Evolutionary conservation across 2,888 invertebrate genomes (phyloP).

Genomic region (Caenorhabditis uteleia): DNA sequence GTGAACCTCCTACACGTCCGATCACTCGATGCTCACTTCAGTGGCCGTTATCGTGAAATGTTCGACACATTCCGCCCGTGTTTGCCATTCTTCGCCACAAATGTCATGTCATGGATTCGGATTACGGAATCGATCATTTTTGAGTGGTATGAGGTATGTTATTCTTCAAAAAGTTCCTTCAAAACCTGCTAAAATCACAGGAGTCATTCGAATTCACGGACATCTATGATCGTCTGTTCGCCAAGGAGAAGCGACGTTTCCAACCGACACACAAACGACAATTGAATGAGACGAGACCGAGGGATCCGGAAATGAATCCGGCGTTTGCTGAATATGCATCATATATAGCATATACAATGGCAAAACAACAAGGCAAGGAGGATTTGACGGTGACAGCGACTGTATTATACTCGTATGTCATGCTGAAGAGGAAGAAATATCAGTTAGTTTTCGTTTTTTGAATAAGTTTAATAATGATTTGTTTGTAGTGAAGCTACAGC

Average conservation of each 20-base stretch:
- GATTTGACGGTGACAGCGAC: conserved; percentile 6
- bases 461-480: background rate
- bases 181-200: conserved; percentile 2
- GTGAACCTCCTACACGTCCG: conserved; percentile 16
- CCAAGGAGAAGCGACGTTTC: background rate
- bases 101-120: conserved; percentile 27
- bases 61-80: conserved; percentile 15
- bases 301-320: conserved; percentile 17
- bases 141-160: conserved; percentile 26
- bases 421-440: conserved; percentile 23
- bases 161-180: too few species aligned
- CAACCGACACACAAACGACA: conserved; percentile 1
- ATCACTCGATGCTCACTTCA: conserved; percentile 18
- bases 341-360: conserved; percentile 16
- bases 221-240: conserved; percentile 17
- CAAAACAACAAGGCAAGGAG: conserved; percentile 12
- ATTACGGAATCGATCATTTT: conserved; percentile 25
- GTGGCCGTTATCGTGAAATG: conserved; percentile 29
- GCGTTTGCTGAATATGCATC: conserved; percentile 20
- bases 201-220: conserved; percentile 25
- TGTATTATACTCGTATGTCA: conserved; percentile 8
- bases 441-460: conserved; percentile 15
- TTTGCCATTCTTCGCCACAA: conserved; percentile 21
- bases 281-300: conserved; percentile 1
- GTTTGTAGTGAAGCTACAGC: conserved; percentile 15